These are phyloP conservation scores for Muscina levida DNA, from an alignment of 2,888 invertebrate genomes.

Conservation along the genomic window DNA sequence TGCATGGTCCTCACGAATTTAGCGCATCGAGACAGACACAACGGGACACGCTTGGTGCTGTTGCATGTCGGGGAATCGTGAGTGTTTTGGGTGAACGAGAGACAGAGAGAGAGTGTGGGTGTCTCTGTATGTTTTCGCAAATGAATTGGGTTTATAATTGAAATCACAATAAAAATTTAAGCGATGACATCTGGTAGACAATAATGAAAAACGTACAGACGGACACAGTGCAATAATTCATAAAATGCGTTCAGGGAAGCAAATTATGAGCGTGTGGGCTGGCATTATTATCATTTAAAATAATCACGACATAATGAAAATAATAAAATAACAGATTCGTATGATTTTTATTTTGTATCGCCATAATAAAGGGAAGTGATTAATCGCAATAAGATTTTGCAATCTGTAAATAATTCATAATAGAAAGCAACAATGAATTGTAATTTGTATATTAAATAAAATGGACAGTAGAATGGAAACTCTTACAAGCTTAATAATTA, in stretches of 20 bases:
- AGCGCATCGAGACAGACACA: conserved; percentile 53
- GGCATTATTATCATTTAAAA: conserved; percentile 17
- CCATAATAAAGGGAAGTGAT: conserved; percentile 13
- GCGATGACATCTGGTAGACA: conserved; percentile 65
- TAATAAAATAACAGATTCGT: conserved; percentile 8
- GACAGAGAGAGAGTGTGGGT: too few relatives aligned
- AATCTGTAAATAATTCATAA: too few relatives aligned
- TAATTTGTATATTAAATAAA: too few relatives aligned
- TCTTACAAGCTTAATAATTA: too few relatives aligned
- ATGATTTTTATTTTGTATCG: not conserved
- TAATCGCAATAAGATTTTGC: conserved; percentile 28
- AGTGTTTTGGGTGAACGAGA: conserved; percentile 14
- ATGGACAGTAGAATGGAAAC: too few relatives aligned
- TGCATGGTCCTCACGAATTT: conserved; percentile 54
- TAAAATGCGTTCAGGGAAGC: conserved; percentile 15
- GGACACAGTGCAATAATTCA: conserved; percentile 53
- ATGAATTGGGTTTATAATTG: conserved; percentile 63
- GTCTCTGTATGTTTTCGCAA: conserved; percentile 34
- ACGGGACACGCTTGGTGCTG: conserved; percentile 30
- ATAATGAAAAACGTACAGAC: conserved; percentile 30
- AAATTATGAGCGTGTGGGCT: conserved; percentile 29
- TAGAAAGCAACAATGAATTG: too few relatives aligned
- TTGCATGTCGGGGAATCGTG: conserved; percentile 37
- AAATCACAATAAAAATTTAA: conserved; percentile 64
- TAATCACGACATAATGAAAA: conserved; percentile 27